Conservation (phyloP, 2,113 vertebrate species). For the Porphyrio hochstetteri region DNA sequence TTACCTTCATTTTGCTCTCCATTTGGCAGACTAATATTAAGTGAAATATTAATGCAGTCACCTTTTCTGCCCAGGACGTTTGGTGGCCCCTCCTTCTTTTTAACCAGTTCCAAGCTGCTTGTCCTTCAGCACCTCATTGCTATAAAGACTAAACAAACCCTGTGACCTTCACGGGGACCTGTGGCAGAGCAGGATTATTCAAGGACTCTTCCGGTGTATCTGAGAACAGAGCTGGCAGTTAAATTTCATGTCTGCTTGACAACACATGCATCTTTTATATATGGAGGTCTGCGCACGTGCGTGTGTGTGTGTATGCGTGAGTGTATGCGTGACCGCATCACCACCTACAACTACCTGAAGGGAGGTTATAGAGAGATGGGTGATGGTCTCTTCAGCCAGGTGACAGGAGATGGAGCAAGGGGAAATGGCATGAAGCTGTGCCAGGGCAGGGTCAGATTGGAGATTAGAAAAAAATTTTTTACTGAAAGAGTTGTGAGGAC, state of each 20-base stretch:
- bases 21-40: neutral
- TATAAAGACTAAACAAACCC: neutral
- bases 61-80: neutral
- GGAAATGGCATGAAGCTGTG: no score
- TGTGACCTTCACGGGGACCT: neutral
- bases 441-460: no score
- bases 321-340: no score
- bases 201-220: neutral
- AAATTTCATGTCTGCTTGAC: neutral
- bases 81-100: neutral
- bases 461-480: no score
- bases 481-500: no score
- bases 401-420: no score
- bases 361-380: no score
- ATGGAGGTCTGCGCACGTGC: neutral
- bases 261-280: neutral
- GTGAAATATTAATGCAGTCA: neutral
- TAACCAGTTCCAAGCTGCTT: neutral
- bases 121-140: neutral
- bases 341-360: no score
- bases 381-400: no score
- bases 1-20: neutral
- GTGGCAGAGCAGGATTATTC: neutral
- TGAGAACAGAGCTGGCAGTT: neutral
- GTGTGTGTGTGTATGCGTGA: accelerated